Evolutionary conservation across 37 sponge, comb jelly and placozoan genomes (phyloP).

Genomic region (Halisarca cf. caerulea): DNA sequence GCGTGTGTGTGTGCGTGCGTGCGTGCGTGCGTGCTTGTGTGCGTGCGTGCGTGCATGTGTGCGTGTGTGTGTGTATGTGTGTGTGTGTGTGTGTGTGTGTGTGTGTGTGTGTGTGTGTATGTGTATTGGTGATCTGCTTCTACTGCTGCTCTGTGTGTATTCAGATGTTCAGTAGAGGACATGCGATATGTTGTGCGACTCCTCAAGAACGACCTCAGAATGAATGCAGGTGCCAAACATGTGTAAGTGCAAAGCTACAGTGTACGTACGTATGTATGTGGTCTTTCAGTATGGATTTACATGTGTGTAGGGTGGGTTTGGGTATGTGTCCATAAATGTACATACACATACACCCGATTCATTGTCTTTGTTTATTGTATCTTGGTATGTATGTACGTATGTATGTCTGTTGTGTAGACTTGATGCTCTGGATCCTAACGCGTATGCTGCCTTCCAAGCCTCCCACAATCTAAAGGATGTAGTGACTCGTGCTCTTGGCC

Average conservation of each 20-base stretch:
- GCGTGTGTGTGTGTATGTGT: neutral
- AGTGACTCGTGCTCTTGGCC: constrained; percentile 60
- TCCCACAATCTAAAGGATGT: constrained; percentile 92
- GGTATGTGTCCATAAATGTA: too few species aligned
- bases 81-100: constrained; percentile 18
- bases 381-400: neutral
- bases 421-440: constrained; percentile 90
- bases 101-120: neutral
- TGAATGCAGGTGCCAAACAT: constrained; percentile 89
- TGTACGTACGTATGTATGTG: neutral
- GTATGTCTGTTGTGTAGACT: constrained; percentile 39
- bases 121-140: neutral
- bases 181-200: constrained; percentile 86
- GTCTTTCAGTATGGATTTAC: neutral
- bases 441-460: constrained; percentile 94
- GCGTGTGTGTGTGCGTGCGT: too few species aligned
- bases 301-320: too few species aligned
- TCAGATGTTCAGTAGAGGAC: constrained; percentile 77
- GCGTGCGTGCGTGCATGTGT: neutral
- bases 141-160: neutral
- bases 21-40: too few species aligned
- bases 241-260: constrained; percentile 54
- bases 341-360: too few species aligned
- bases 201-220: constrained; percentile 92
- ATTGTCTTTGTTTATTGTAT: neutral